These are phyloP conservation scores for Megastigmus dorsalis DNA, from an alignment of 2,888 invertebrate genomes.

Conservation along the genomic window DNA sequence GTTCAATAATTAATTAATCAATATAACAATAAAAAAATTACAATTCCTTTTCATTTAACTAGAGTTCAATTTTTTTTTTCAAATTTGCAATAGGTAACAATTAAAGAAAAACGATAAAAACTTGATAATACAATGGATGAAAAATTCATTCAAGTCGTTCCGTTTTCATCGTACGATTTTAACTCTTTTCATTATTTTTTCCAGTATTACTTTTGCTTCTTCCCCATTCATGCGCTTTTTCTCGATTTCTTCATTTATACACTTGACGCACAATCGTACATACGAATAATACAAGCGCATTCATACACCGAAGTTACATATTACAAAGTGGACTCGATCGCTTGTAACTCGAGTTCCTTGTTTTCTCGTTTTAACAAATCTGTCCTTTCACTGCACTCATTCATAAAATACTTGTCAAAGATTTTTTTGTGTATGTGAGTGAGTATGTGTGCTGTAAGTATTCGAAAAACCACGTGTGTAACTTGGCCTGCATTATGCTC, in stretches of 20 bases:
- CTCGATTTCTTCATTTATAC: conserved; percentile 38
- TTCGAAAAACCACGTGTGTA: conserved; percentile 22
- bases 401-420: conserved; percentile 33
- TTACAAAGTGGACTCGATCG: conserved; percentile 45
- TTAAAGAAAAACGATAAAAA: conserved; percentile 44
- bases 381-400: conserved; percentile 12
- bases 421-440: conserved; percentile 11
- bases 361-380: conserved; percentile 26
- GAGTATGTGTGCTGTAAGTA: not conserved
- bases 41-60: conserved; percentile 48
- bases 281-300: conserved; percentile 49
- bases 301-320: conserved; percentile 55
- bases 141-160: conserved; percentile 40
- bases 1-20: conserved; percentile 44
- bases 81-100: conserved; percentile 52
- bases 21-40: conserved; percentile 52
- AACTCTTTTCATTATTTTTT: conserved; percentile 34
- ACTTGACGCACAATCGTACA: conserved; percentile 42
- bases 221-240: conserved; percentile 13
- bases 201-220: conserved; percentile 33
- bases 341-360: conserved; percentile 31
- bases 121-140: conserved; percentile 46
- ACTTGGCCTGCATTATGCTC: conserved; percentile 15
- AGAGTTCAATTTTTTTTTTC: conserved; percentile 47
- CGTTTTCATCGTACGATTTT: conserved; percentile 34